phyloP scores from a whole-genome alignment of 1,140 invertebrate genomes.

The Berghia stephanieae region DNA sequence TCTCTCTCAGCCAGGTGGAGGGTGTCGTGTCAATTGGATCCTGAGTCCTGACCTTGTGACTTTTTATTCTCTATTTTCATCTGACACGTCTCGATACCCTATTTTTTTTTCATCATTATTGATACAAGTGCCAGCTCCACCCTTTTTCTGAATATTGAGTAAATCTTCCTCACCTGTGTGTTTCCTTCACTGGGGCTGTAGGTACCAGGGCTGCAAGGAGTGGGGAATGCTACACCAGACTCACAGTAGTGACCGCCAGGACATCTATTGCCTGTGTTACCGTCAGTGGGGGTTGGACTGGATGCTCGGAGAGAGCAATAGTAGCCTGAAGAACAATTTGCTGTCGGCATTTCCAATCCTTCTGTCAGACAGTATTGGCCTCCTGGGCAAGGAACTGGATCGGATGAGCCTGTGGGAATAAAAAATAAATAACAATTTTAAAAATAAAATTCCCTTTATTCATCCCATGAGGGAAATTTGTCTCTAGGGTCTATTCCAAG shows the following conservation, averaged over 20 bases:
- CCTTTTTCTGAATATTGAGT: too few relatives aligned
- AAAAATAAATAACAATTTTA: background rate
- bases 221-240: slow-evolving; percentile 45
- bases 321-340: slow-evolving; percentile 56
- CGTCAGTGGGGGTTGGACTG: slow-evolving; percentile 50
- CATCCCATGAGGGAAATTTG: too few relatives aligned
- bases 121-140: too few relatives aligned
- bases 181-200: slow-evolving; percentile 54
- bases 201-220: slow-evolving; percentile 57
- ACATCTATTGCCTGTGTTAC: slow-evolving; percentile 52
- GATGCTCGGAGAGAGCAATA: slow-evolving; percentile 50
- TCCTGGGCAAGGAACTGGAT: slow-evolving; percentile 53
- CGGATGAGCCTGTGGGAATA: slow-evolving; percentile 49
- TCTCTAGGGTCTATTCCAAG: too few relatives aligned
- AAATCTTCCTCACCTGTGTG: slow-evolving; percentile 29
- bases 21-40: too few relatives aligned
- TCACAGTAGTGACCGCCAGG: slow-evolving; percentile 56
- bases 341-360: slow-evolving; percentile 51
- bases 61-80: too few relatives aligned
- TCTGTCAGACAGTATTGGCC: slow-evolving; percentile 58
- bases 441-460: background rate
- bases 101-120: too few relatives aligned
- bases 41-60: too few relatives aligned
- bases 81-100: too few relatives aligned
- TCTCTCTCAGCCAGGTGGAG: too few relatives aligned